These are phyloP conservation scores for Oxygymnocypris stewartii DNA, from an alignment of 2,113 vertebrate genomes.

Conservation along the genomic window DNA sequence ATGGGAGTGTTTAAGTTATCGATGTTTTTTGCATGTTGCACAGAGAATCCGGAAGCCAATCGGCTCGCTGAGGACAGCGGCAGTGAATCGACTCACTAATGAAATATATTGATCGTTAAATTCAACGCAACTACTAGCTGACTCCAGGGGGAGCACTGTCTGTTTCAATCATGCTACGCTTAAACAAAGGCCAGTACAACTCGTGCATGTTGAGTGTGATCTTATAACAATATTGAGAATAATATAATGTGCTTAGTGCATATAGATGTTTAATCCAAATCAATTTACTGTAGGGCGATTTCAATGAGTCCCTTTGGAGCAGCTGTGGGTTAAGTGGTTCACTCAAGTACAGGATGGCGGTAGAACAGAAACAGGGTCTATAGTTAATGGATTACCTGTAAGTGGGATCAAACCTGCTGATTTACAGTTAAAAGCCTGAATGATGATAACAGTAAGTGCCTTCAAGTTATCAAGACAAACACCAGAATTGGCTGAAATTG, in stretches of 20 bases:
- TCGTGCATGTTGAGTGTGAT: neutral
- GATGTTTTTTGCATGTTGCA: conserved; percentile 29
- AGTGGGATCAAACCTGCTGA: conserved; percentile 29
- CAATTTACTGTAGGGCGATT: conserved; percentile 5
- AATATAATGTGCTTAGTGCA: neutral
- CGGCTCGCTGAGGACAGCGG: neutral
- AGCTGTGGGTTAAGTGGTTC: conserved; percentile 13
- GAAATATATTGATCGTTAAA: conserved; percentile 50
- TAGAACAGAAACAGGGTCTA: conserved; percentile 6
- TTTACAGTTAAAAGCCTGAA: conserved; percentile 1
- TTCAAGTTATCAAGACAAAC: neutral
- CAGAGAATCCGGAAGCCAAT: neutral
- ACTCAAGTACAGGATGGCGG: neutral
- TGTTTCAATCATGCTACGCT: conserved; percentile 25
- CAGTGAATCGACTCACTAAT: conserved; percentile 42
- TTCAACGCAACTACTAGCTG: conserved; percentile 4
- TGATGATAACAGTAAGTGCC: neutral
- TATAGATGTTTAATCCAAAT: conserved; percentile 6
- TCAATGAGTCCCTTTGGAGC: neutral
- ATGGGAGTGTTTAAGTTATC: conserved; percentile 18
- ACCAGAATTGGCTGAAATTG: neutral
- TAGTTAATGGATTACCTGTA: conserved; percentile 25
- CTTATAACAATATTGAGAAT: conserved; percentile 24
- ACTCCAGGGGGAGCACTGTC: conserved; percentile 4
- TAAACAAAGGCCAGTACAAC: neutral